phyloP scores from a whole-genome alignment of 2,888 invertebrate genomes.

The Rhaphigaster nebulosa region DNA sequence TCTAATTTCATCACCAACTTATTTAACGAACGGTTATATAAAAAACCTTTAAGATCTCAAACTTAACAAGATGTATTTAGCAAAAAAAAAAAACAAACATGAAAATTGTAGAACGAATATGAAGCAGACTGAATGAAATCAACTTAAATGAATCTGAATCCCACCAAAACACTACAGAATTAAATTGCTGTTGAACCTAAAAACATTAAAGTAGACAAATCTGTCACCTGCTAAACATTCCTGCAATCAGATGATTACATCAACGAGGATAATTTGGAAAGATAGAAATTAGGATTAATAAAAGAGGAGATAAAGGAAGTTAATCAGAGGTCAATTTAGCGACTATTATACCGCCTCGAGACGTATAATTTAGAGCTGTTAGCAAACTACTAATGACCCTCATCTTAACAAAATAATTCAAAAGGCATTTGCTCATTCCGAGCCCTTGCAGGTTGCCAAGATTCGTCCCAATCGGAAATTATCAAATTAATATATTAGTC shows the following conservation, averaged over 20 bases:
- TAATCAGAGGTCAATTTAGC: constrained; percentile 17
- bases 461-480: background rate
- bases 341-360: background rate
- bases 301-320: background rate
- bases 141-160: too few species aligned
- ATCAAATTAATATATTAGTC: background rate
- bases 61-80: too few species aligned
- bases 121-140: too few species aligned
- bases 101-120: too few species aligned
- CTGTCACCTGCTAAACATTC: background rate
- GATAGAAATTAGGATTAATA: background rate
- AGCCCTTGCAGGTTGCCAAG: background rate
- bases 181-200: background rate
- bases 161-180: background rate
- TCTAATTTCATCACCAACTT: too few species aligned
- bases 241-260: background rate
- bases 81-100: too few species aligned
- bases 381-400: background rate
- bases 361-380: background rate
- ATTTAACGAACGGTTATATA: too few species aligned
- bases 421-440: background rate
- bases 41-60: too few species aligned
- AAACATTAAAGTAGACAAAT: background rate
- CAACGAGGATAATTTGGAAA: background rate
- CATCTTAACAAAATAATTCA: constrained; percentile 3